Evolutionary conservation across 2,888 invertebrate species (phyloP).

Genomic region (Morinoia aosen): DNA sequence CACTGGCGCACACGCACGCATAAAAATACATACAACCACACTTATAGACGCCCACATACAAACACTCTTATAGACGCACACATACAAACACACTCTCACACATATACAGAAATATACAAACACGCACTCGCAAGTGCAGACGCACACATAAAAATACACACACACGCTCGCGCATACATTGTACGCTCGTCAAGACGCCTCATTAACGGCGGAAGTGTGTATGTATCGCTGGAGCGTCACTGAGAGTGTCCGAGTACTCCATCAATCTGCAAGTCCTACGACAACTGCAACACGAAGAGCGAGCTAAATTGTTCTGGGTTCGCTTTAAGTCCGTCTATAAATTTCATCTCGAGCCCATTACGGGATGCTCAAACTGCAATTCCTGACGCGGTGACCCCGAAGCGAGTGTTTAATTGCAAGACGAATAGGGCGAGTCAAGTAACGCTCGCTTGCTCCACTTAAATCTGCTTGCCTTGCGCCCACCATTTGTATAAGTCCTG

Average conservation of each 20-base stretch:
- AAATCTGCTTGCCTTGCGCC: not conserved
- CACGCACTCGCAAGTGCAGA: not conserved
- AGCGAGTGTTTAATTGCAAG: conserved; percentile 36
- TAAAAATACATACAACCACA: not conserved
- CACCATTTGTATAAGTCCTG: conserved; percentile 30
- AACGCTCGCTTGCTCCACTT: not conserved
- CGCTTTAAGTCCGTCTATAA: not conserved
- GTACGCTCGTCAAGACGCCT: too few species aligned
- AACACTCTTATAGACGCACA: not conserved
- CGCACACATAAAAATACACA: too few species aligned
- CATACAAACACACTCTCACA: not conserved
- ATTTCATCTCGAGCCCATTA: conserved; percentile 14
- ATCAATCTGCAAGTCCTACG: conserved; percentile 42
- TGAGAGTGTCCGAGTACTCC: not conserved
- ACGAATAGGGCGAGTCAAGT: not conserved
- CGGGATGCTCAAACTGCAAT: conserved; percentile 32
- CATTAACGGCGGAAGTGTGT: not conserved
- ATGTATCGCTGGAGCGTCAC: not conserved
- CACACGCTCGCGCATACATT: too few species aligned
- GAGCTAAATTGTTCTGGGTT: conserved; percentile 23
- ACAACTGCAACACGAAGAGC: conserved; percentile 23
- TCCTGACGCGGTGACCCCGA: conserved; percentile 8
- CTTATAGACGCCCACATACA: not conserved
- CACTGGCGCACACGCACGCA: not conserved
- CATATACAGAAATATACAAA: too few species aligned